Evolutionary conservation across 2,113 vertebrate genomes (phyloP), one percentile per base, ranked within the genome.

Genomic region (Atlantisia rogersi): DNA sequence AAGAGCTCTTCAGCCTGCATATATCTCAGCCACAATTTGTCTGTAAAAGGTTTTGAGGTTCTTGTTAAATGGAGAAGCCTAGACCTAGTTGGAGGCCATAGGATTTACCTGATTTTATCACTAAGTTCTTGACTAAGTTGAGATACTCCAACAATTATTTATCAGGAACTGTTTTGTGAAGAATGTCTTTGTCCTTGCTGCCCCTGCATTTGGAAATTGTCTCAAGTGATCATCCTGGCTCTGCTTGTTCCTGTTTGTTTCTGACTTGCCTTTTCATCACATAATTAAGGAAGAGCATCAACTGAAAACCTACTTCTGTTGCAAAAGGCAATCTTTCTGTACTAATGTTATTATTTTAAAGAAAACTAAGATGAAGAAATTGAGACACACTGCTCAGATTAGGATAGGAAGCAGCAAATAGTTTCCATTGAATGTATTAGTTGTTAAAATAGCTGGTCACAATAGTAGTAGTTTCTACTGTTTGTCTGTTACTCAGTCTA

Each of bases 1-100:
- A 97, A 97, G 96, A 89, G 96, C 96, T 96, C 96, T 97, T 96
- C 95, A 97, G 74, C 22, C 91, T 96, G 94, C 94, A 94, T 96
- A 94, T 88, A 92, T 95, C 94, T 96, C 74, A 76, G 86, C 53
- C 73, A 86, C 83, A 84, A 92, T 96, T 94, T 65, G 73, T 94
- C 94, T 93, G 62, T 86, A 50, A 92, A 90, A 90, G 74, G 26
- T 90, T 81, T 83, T 94, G 92, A 95, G 65, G 22, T 92, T 96
- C 86, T 86, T 94, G 80, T 91, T 96, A 94, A 96, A 88, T 88
- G 55, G 88, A 94, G 90, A 96, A 82, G 86, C 91, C 78, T 95
- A 94, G 82, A 50, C 40, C 65, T 65, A 44, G 80, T 44, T 82
- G 74, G 56, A 95, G 88, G 76, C 80, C 84, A 26, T 68, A 86